Evolutionary conservation across 2,888 invertebrate species (phyloP), one percentile per base, ranked within the genome.

Genomic region (Taenaris catops): DNA sequence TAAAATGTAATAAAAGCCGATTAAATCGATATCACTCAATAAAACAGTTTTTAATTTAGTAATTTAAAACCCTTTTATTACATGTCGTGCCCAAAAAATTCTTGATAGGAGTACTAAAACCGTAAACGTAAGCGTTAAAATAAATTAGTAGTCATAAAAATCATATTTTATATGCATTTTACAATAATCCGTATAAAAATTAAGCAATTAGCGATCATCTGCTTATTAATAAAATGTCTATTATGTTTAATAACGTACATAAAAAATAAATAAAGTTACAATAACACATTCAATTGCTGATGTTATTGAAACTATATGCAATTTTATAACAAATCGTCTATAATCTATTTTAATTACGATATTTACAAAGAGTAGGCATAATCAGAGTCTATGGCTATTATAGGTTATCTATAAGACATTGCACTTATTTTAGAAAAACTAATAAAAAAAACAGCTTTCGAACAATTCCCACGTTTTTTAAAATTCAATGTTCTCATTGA

Each of bases 351-450:
- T 19, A 31, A 18, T 21, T 34, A 19, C 19, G 29, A 37, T 40
- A 44, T 40, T 40, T 44, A 44, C 40, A 42, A 34, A 38, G 25
- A 33, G 17, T 28, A 28, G 19, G 19, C 11, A n/a, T 17, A 4
- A 20, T 32, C 25, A 27, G 28, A 26, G 7, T 25, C 32, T 40
- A 44, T 44, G 44, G 44, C 37, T 44, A 40, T 32, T 18, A 27
- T 20, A 6, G 2, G 5, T 17, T 27, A 29, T 36, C 20, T 27
- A 32, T 28, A 16, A 9, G 37, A 37, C 37, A 44, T 44, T 44
- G 44, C 44, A 44, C 41, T 41, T 45, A 45, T 45, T 25, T 28
- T 32, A 31, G n/a, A n/a, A n/a, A n/a, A n/a, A n/a, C n/a, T n/a
- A n/a, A n/a, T n/a, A n/a, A n/a, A n/a, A n/a, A n/a, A n/a, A n/a